A percentile compares a stretch with the other conserved stretches of the same genome.
Evolutionary conservation across 2,888 invertebrate species (phyloP).

Genomic region (Ectemnius continuus): DNA sequence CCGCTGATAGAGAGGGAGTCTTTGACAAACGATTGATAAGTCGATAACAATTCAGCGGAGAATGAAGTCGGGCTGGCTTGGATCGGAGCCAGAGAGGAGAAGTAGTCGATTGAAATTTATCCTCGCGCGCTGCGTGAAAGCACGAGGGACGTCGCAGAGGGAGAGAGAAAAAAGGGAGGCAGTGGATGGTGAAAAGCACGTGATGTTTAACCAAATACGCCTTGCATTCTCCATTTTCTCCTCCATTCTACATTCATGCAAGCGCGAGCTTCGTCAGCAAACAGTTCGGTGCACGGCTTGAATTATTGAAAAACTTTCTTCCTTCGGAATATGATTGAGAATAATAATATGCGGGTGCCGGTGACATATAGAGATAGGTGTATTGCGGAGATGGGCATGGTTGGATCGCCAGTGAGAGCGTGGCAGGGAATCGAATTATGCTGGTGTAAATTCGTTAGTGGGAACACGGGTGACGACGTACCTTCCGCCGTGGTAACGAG

Average conservation of each 20-base stretch:
- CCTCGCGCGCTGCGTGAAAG: constrained; percentile 28
- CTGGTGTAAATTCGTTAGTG: constrained; percentile 12
- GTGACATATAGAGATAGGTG: neutral
- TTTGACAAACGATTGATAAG: constrained; percentile 28
- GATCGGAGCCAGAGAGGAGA: constrained; percentile 54
- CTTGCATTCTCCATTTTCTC: constrained; percentile 20
- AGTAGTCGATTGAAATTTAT: constrained; percentile 56
- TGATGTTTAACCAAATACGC: constrained; percentile 54
- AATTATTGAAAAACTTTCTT: neutral
- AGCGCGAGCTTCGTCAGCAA: neutral
- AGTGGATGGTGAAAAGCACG: constrained; percentile 20
- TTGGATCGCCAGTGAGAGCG: neutral
- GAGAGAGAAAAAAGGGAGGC: too few relatives aligned
- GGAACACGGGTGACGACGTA: constrained; percentile 43
- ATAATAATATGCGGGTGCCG: too few relatives aligned
- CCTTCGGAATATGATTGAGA: too few relatives aligned
- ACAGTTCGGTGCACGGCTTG: neutral
- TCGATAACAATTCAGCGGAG: constrained; percentile 25
- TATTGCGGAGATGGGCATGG: neutral
- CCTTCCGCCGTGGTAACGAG: constrained; percentile 79
- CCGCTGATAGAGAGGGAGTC: constrained; percentile 5
- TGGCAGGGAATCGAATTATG: neutral
- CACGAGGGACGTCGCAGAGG: too few relatives aligned
- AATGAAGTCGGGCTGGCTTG: constrained; percentile 38
- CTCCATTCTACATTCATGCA: neutral